Evolutionary conservation across 1,140 invertebrate species (phyloP).

Genomic region (Diprion similis): DNA sequence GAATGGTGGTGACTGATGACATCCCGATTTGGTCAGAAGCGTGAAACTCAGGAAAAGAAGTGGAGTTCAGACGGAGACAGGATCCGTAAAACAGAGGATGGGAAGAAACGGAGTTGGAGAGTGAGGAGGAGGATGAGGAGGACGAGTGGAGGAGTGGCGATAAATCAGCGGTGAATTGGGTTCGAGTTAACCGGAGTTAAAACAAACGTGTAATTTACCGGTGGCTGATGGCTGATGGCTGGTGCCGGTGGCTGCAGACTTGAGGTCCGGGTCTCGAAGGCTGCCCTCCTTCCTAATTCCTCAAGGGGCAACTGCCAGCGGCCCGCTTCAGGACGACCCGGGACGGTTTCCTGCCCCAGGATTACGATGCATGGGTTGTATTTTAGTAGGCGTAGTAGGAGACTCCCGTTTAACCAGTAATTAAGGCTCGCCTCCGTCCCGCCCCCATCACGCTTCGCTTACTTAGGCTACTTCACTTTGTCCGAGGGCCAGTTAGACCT

Average conservation of each 20-base stretch:
- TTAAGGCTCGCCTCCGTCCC: slow-evolving; percentile 50
- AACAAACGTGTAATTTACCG: slow-evolving; percentile 61
- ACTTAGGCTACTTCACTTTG: background rate
- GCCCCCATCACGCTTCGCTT: slow-evolving; percentile 51
- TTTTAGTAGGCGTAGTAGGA: slow-evolving; percentile 55
- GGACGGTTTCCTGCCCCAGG: slow-evolving; percentile 16
- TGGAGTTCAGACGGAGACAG: no score
- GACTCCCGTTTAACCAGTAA: slow-evolving; percentile 60
- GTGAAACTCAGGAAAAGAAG: no score
- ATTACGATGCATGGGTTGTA: slow-evolving; percentile 55
- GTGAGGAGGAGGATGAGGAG: background rate
- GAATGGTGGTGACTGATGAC: no score
- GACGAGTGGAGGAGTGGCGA: slow-evolving; percentile 27
- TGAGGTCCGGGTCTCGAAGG: background rate
- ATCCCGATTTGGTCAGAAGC: no score
- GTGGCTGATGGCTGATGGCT: slow-evolving; percentile 40
- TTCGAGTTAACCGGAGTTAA: slow-evolving; percentile 35
- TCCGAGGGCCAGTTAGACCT: background rate
- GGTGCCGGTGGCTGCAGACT: background rate
- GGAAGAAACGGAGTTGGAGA: background rate
- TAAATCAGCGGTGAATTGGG: slow-evolving; percentile 43
- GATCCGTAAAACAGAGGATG: no score
- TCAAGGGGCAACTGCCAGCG: background rate
- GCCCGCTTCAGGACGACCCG: background rate
- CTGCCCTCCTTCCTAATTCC: background rate